phyloP scores from a whole-genome alignment of 2,797 vertebrate species.

The Falco rusticolus region DNA sequence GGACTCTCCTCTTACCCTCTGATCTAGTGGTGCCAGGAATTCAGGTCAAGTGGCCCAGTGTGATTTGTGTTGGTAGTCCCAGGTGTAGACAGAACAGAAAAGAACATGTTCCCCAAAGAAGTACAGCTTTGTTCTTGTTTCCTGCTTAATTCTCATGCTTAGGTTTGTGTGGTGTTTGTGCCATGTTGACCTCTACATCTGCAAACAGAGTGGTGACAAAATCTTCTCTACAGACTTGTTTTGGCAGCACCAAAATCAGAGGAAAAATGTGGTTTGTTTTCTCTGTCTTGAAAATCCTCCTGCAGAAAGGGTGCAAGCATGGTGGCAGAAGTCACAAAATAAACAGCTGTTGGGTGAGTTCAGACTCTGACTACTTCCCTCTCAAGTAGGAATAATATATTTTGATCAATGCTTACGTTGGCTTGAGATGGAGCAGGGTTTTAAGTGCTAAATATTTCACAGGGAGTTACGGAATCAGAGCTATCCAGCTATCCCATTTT shows the following conservation, averaged over 20 bases:
- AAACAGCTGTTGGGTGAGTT: background rate
- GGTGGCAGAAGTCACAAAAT: background rate
- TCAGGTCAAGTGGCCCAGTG: background rate
- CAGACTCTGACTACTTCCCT: background rate
- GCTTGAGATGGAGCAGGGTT: background rate
- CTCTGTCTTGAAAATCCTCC: background rate
- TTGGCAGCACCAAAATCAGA: background rate
- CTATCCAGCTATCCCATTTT: background rate
- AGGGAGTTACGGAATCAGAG: background rate
- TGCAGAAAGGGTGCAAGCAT: background rate
- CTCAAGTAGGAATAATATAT: background rate
- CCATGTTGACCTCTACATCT: rapidly evolving
- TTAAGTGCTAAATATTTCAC: background rate
- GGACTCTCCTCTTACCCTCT: background rate
- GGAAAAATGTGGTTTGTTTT: background rate
- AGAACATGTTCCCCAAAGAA: rapidly evolving
- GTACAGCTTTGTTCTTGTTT: background rate
- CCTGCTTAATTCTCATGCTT: background rate
- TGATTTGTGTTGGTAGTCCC: background rate
- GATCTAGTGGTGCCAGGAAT: background rate
- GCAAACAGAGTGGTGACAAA: background rate
- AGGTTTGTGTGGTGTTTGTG: background rate
- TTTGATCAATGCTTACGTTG: background rate
- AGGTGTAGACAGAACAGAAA: background rate
- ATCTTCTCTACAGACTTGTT: background rate